Evolutionary conservation across 2,888 invertebrate genomes (phyloP).

Genomic region (Drosophila rubida): DNA sequence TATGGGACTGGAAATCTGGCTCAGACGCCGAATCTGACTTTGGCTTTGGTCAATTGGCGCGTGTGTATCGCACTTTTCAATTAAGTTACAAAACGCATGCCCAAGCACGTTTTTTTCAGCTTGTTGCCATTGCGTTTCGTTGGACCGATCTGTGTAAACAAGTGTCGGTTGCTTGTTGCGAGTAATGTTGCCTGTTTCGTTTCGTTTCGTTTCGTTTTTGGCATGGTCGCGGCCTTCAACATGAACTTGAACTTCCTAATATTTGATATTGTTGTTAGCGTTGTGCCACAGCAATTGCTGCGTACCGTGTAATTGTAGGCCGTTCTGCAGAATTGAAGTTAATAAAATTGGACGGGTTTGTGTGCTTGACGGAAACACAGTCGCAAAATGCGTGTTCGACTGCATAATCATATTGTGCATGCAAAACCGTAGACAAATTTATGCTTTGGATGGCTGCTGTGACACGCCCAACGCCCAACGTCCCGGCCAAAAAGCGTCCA

Average conservation of each 20-base stretch:
- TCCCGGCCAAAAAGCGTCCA: conserved; percentile 16
- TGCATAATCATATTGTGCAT: conserved; percentile 30
- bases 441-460: conserved; percentile 29
- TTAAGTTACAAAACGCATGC: conserved; percentile 78
- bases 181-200: background rate
- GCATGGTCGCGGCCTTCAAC: conserved; percentile 65
- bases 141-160: conserved; percentile 54
- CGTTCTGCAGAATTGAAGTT: conserved; percentile 28
- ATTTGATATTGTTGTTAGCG: background rate
- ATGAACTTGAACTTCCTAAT: conserved; percentile 68
- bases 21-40: conserved; percentile 29
- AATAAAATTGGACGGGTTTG: background rate
- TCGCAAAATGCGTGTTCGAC: conserved; percentile 35
- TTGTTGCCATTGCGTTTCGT: conserved; percentile 34
- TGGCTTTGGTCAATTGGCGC: conserved; percentile 65
- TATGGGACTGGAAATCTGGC: conserved; percentile 10
- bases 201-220: too few species aligned
- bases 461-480: conserved; percentile 35
- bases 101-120: conserved; percentile 66
- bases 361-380: conserved; percentile 43
- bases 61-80: conserved; percentile 80
- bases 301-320: conserved; percentile 65
- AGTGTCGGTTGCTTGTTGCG: conserved; percentile 43
- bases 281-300: too few species aligned
- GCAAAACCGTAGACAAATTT: conserved; percentile 26